Evolutionary conservation across 2,113 vertebrate genomes (phyloP).

Genomic region (Willisornis vidua): DNA sequence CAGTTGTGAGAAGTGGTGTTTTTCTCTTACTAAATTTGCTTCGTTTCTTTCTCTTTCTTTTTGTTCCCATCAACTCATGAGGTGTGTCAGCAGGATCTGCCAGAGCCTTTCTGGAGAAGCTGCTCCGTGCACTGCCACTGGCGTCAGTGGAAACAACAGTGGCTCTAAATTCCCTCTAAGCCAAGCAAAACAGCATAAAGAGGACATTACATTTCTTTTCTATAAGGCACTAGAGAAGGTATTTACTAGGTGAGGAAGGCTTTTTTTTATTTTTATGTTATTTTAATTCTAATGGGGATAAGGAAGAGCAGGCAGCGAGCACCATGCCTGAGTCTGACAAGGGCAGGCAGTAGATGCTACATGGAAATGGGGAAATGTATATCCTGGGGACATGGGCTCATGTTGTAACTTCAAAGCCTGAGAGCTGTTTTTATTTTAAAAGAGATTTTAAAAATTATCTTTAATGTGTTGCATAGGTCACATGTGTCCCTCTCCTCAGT

Average conservation of each 20-base stretch:
- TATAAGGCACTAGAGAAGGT: background rate
- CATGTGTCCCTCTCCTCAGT: background rate
- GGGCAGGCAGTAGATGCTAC: background rate
- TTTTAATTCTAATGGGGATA: background rate
- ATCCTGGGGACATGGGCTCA: background rate
- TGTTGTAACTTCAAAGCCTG: background rate
- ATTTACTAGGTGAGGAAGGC: background rate
- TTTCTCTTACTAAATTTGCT: background rate
- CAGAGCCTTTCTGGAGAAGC: background rate
- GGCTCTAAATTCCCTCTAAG: background rate
- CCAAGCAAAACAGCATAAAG: background rate
- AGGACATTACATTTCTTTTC: background rate
- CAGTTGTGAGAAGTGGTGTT: background rate
- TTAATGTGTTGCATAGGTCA: background rate
- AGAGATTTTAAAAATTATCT: background rate
- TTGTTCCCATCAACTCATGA: background rate
- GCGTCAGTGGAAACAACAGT: background rate
- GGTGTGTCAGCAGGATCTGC: background rate
- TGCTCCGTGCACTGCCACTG: fast-evolving
- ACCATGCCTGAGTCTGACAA: fast-evolving
- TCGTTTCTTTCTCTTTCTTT: background rate
- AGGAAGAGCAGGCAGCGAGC: background rate
- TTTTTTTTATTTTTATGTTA: background rate
- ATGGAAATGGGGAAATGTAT: background rate
- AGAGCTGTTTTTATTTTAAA: background rate